These are phyloP conservation scores for Phenganax stokvisi DNA, from an alignment of 92 coral and sea anemone species.

Conservation along the genomic window DNA sequence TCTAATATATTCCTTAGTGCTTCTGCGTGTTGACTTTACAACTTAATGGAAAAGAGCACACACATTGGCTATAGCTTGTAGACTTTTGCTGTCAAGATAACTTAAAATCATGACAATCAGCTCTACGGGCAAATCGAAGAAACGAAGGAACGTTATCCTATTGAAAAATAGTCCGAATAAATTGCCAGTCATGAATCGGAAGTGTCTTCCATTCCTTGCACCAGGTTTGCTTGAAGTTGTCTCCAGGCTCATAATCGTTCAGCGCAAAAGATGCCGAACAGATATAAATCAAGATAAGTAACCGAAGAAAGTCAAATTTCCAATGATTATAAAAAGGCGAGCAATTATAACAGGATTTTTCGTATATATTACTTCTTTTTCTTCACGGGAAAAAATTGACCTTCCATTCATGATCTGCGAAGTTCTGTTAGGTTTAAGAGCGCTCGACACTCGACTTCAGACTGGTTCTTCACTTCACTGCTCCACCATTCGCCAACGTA, in stretches of 20 bases:
- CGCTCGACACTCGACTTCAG: no score
- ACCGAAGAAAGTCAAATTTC: background rate
- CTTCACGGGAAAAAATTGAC: background rate
- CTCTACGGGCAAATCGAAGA: background rate
- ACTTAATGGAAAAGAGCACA: background rate
- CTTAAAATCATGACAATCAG: background rate
- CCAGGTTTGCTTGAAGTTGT: slow-evolving; percentile 35
- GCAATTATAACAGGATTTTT: background rate
- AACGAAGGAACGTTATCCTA: background rate
- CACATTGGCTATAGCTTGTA: background rate
- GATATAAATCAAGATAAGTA: slow-evolving; percentile 9
- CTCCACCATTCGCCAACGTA: no score
- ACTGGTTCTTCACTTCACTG: no score
- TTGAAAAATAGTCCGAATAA: slow-evolving; percentile 5
- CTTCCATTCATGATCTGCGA: background rate
- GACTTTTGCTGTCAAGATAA: slow-evolving; percentile 3
- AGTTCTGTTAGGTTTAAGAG: no score
- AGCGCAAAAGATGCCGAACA: background rate
- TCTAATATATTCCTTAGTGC: background rate
- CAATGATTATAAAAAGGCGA: background rate
- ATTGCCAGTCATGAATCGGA: background rate
- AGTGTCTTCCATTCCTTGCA: slow-evolving; percentile 24
- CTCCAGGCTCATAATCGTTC: slow-evolving; percentile 24
- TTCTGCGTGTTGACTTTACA: background rate
- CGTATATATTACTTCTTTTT: no score